These are phyloP conservation scores for Ancistrus triradiatus DNA, from an alignment of 2,113 vertebrate genomes.

Conservation along the genomic window DNA sequence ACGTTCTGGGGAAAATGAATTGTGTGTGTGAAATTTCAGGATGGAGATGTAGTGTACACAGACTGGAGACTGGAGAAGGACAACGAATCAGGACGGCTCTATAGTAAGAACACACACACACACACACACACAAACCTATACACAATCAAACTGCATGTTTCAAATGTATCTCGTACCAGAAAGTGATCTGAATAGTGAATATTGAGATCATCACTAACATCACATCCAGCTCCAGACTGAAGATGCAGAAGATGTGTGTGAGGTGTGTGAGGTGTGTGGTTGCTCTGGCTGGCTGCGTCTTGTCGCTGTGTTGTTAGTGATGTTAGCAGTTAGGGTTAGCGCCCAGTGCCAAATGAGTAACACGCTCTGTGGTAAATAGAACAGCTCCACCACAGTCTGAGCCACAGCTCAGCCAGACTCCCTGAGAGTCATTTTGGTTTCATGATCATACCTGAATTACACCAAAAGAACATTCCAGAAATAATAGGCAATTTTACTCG, in stretches of 20 bases:
- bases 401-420: background rate
- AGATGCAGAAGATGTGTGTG: too few relatives aligned
- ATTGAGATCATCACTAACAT: too few relatives aligned
- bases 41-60: conserved; percentile 77
- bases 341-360: background rate
- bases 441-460: background rate
- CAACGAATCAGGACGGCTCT: conserved; percentile 56
- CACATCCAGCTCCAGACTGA: too few relatives aligned
- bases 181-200: too few relatives aligned
- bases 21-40: conserved; percentile 54
- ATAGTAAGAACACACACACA: conserved; percentile 61
- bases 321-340: background rate
- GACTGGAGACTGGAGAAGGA: conserved; percentile 78
- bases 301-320: background rate
- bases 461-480: background rate
- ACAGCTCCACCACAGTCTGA: background rate
- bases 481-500: background rate
- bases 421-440: background rate
- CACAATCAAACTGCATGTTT: background rate
- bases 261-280: too few relatives aligned
- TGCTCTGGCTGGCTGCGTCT: too few relatives aligned
- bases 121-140: background rate
- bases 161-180: too few relatives aligned
- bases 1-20: background rate
- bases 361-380: background rate